A percentile compares a stretch with the other conserved stretches of the same genome.
These are phyloP conservation scores for Pseudomyrmex cubaensis DNA, from an alignment of 1,140 invertebrate species.

Conservation along the genomic window DNA sequence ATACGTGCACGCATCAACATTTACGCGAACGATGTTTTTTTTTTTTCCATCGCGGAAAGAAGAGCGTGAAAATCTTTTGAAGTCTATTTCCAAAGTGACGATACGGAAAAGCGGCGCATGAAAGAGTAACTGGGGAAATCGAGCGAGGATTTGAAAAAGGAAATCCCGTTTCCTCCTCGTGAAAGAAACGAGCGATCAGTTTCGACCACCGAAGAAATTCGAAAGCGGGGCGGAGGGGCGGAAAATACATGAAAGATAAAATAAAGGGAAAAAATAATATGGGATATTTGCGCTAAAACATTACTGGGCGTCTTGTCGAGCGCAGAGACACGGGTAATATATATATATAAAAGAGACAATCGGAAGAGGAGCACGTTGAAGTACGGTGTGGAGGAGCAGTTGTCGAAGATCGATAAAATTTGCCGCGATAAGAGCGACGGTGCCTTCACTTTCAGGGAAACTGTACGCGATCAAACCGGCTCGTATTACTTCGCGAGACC, in stretches of 20 bases:
- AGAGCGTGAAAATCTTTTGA: slow-evolving; percentile 14
- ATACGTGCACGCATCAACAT: background rate
- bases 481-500: too few species aligned
- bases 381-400: background rate
- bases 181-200: slow-evolving; percentile 13
- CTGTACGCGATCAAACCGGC: too few species aligned
- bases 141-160: background rate
- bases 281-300: slow-evolving; percentile 12
- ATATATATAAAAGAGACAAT: slow-evolving; percentile 31
- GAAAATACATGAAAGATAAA: slow-evolving; percentile 18
- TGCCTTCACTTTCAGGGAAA: too few species aligned
- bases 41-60: slow-evolving; percentile 15
- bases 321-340: background rate
- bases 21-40: too few species aligned
- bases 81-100: slow-evolving; percentile 5
- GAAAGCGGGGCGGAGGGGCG: background rate
- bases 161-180: slow-evolving; percentile 3
- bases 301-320: background rate
- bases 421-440: slow-evolving; percentile 30
- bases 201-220: background rate
- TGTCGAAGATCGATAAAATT: slow-evolving; percentile 41
- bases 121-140: slow-evolving; percentile 39
- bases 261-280: slow-evolving; percentile 33
- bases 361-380: slow-evolving; percentile 12
- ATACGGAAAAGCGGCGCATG: slow-evolving; percentile 13